These are phyloP conservation scores for Xestia rhomboidea DNA, from an alignment of 2,888 invertebrate genomes.

Conservation along the genomic window DNA sequence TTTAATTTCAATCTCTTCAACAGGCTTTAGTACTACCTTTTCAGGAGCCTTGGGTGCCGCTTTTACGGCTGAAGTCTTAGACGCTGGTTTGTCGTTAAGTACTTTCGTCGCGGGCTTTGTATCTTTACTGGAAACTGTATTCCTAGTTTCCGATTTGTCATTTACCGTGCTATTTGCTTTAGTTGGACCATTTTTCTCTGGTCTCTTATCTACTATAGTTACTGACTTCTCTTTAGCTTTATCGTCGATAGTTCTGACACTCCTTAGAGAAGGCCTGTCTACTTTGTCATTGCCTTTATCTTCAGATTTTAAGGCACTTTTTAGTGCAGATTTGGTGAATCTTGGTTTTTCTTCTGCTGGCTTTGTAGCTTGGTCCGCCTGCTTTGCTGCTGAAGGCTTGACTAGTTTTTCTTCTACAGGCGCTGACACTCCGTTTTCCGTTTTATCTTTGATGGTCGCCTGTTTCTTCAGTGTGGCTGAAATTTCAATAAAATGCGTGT, in stretches of 20 bases:
- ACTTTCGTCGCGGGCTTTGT: conserved; percentile 68
- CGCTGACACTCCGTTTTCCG: conserved; percentile 83
- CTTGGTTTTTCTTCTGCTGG: conserved; percentile 83
- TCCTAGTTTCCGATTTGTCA: conserved; percentile 70
- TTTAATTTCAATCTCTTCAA: conserved; percentile 69
- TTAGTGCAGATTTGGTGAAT: conserved; percentile 79
- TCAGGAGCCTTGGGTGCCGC: conserved; percentile 58
- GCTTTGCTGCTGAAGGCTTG: conserved; percentile 85
- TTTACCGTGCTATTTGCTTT: conserved; percentile 73
- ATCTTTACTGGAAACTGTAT: conserved; percentile 67
- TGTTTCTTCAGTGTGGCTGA: conserved; percentile 87
- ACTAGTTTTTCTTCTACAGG: conserved; percentile 84
- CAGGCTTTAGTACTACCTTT: conserved; percentile 67
- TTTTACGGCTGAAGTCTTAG: conserved; percentile 70
- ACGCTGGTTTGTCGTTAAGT: conserved; percentile 67
- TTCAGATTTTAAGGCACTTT: conserved; percentile 71
- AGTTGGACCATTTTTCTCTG: conserved; percentile 78
- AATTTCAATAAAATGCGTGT: conserved; percentile 57
- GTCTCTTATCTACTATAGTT: conserved; percentile 84
- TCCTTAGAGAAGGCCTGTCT: conserved; percentile 82
- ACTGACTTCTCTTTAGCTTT: conserved; percentile 87
- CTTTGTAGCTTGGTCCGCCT: conserved; percentile 79
- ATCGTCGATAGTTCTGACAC: conserved; percentile 86
- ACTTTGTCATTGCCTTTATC: conserved; percentile 77
- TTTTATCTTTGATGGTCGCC: conserved; percentile 84